phyloP scores from a whole-genome alignment of 2,113 vertebrate species.

The Xiphophorus maculatus region DNA sequence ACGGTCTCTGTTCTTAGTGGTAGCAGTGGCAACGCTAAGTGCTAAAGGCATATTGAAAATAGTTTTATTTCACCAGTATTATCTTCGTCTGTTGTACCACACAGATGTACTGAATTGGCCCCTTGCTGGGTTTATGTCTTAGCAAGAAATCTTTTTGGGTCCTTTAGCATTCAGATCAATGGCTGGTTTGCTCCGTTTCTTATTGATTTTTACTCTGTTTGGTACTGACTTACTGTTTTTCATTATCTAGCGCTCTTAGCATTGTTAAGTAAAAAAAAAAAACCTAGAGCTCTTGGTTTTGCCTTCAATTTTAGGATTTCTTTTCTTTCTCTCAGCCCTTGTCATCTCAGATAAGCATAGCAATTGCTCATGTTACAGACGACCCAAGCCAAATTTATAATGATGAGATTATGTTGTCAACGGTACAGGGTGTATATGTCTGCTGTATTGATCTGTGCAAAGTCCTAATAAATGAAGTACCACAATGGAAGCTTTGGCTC shows the following conservation, averaged over 20 bases:
- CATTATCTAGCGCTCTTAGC: constrained; percentile 56
- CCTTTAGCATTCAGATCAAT: constrained; percentile 68
- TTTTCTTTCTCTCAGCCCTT: constrained; percentile 52
- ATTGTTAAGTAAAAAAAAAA: constrained; percentile 49
- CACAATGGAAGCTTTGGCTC: constrained; percentile 62
- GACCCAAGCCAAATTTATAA: constrained; percentile 78
- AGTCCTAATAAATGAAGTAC: constrained; percentile 78
- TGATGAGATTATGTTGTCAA: constrained; percentile 82
- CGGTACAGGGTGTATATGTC: constrained; percentile 73
- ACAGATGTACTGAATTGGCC: constrained; percentile 53
- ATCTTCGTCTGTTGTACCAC: constrained; percentile 44
- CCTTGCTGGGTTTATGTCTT: constrained; percentile 59
- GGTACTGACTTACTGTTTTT: constrained; percentile 60
- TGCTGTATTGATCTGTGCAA: constrained; percentile 72
- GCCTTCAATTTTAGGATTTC: constrained; percentile 23
- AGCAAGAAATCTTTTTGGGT: constrained; percentile 51
- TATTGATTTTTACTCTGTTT: constrained; percentile 65
- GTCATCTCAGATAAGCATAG: constrained; percentile 74
- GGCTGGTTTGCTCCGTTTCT: constrained; percentile 49
- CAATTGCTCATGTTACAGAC: constrained; percentile 77
- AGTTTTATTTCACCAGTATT: constrained; percentile 38
- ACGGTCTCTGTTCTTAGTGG: constrained; percentile 42
- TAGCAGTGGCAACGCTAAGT: constrained; percentile 18
- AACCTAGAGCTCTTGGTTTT: background rate
- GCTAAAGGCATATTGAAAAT: constrained; percentile 60